These are phyloP conservation scores for Leptinotarsa juncta DNA, from an alignment of 2,888 invertebrate species.

Conservation along the genomic window DNA sequence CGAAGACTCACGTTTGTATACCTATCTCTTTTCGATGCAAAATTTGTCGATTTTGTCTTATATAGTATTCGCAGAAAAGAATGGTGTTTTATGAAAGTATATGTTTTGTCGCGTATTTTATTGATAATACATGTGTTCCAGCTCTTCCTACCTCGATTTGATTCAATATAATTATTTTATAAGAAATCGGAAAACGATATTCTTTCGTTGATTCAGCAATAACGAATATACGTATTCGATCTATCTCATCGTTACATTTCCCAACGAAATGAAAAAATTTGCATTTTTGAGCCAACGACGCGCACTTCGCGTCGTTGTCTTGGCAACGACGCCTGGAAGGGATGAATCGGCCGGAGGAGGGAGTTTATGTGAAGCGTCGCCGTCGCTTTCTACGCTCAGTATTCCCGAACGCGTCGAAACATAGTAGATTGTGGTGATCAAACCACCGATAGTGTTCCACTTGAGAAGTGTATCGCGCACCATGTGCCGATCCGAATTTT, in stretches of 20 bases:
- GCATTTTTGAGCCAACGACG: conserved; percentile 13
- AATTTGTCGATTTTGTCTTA: no score
- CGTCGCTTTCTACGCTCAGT: conserved; percentile 31
- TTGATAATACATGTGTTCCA: no score
- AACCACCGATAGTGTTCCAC: conserved; percentile 29
- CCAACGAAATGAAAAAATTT: conserved; percentile 21
- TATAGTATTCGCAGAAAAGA: no score
- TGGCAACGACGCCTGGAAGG: conserved; percentile 36
- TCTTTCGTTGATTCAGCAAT: no score
- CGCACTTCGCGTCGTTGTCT: conserved; percentile 29
- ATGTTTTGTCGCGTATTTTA: no score
- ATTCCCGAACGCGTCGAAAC: conserved; percentile 34
- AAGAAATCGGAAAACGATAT: no score
- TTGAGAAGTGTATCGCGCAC: conserved; percentile 26
- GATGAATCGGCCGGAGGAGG: conserved; percentile 36
- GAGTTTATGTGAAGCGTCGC: conserved; percentile 41
- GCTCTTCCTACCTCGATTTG: no score
- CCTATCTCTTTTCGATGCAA: no score
- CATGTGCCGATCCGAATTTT: conserved; percentile 34
- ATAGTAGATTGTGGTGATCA: conserved; percentile 18
- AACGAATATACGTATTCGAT: not conserved
- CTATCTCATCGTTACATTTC: not conserved
- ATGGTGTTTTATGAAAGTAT: no score
- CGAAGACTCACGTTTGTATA: no score
- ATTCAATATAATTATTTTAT: no score